phyloP scores from a whole-genome alignment of 2,888 invertebrate species.

The Morpho helenor region DNA sequence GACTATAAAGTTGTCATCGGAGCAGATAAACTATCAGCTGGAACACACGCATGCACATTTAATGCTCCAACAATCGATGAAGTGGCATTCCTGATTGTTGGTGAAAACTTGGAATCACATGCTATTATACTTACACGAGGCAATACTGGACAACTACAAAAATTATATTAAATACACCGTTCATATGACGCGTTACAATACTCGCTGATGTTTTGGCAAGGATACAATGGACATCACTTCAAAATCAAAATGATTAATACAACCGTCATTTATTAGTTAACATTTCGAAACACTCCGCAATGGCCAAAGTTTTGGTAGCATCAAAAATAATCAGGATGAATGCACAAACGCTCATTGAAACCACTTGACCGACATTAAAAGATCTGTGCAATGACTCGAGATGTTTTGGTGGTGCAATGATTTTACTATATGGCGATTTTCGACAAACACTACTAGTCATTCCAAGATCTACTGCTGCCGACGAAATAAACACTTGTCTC shows the following conservation, averaged over 20 bases:
- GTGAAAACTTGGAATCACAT: constrained; percentile 21
- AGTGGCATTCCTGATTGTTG: constrained; percentile 35
- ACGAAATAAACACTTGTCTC: constrained; percentile 15
- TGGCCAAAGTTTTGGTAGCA: too few species aligned
- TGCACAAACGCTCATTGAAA: constrained; percentile 17
- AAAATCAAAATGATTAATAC: constrained; percentile 28
- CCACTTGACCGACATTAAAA: not conserved
- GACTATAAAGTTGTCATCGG: constrained; percentile 35
- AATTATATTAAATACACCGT: constrained; percentile 12
- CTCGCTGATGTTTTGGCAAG: constrained; percentile 34
- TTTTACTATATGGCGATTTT: constrained; percentile 27
- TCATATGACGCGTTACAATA: constrained; percentile 18
- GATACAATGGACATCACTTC: constrained; percentile 34
- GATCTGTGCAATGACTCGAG: not conserved
- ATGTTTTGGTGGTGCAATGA: constrained; percentile 15
- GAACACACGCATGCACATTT: constrained; percentile 32
- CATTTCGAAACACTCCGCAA: constrained; percentile 20
- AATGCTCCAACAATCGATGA: constrained; percentile 35
- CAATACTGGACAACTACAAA: too few species aligned
- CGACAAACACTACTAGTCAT: constrained; percentile 29
- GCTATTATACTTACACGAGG: constrained; percentile 15
- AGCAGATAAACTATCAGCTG: constrained; percentile 13
- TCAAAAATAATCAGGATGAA: too few species aligned
- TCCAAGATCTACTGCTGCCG: constrained; percentile 27
- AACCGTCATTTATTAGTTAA: not conserved